Base-by-base conservation (phyloP, 2,888 invertebrate genomes). In the Buathra laborator region DNA sequence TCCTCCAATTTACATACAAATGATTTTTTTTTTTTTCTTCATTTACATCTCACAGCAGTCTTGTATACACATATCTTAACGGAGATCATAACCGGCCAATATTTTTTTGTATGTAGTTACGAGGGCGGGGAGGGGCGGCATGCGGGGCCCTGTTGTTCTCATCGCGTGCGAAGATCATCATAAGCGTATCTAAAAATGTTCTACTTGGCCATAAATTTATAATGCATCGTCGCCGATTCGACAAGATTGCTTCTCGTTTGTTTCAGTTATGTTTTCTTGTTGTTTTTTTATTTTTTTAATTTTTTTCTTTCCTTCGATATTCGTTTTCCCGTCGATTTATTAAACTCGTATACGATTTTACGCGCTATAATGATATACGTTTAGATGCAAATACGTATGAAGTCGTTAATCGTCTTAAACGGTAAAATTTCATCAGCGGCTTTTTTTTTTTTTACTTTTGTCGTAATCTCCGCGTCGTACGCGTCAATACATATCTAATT, bases 31-130 rank as follows among this genome's bases (percentile, higher is more conserved):
- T 66, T 68, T 70, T 66, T 82, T 56, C 48, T 82, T 79, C 87
- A 90, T 90, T 87, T 89, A 90, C 87, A 89, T 86, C 87, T 90
- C 90, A 89, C 90, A 90, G 90, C 90, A 90, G 90, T 90, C 90
- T 90, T 90, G 88, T 88, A 87, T 89, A 90, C 84, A 87, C 86
- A 88, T 88, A 81, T 83, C 46, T 81, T 81, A 86, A 84, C 79
- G 83, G 86, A 86, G 84, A 83, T 86, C 83, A 86, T 86, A 64
- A 86, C 81, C 81, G 86, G 84, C 86, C 78, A 71, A 77, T 81
- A 59, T 83, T 72, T 9, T 70, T 51, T 9, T 71, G 62, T 24
- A 32, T 62, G 62, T 12, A 62, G 62, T 37, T 32, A 62, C 62
- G 62, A 44, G 81, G 68, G 19, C 51, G 46, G 46, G 70, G 62